Evolutionary conservation across 2,797 vertebrate genomes (phyloP).

Genomic region (Furcifer pardalis): DNA sequence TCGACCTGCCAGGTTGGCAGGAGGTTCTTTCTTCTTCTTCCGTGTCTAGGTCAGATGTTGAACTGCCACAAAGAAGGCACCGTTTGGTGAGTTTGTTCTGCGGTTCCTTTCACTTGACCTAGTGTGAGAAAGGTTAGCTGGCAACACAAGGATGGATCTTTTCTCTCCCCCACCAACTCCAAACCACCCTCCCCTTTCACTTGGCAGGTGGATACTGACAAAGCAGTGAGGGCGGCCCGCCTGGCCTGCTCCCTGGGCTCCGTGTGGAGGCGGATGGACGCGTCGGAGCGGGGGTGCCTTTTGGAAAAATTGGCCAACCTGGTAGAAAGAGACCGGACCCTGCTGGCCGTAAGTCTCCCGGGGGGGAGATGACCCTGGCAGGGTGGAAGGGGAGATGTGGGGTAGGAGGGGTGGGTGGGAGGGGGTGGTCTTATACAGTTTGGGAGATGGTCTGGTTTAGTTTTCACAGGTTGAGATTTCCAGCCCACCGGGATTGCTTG

Average conservation of each 20-base stretch:
- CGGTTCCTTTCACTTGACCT: too few species aligned
- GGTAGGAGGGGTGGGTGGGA: not conserved
- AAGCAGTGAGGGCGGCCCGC: constrained; percentile 92
- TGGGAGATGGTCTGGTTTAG: not conserved
- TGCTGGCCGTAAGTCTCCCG: constrained; percentile 84
- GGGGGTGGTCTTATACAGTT: too few species aligned
- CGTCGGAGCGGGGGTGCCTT: constrained; percentile 92
- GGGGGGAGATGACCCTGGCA: not conserved
- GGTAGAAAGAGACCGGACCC: constrained; percentile 91
- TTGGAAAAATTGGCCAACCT: constrained; percentile 93
- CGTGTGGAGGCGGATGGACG: constrained; percentile 95
- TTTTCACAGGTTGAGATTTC: constrained; percentile 5
- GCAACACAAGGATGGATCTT: too few species aligned
- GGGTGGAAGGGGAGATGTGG: not conserved
- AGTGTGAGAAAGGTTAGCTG: too few species aligned
- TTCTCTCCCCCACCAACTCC: not conserved
- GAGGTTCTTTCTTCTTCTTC: too few species aligned
- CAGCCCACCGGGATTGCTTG: not conserved
- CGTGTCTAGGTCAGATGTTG: too few species aligned
- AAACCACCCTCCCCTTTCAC: not conserved
- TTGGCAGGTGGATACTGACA: constrained; percentile 90
- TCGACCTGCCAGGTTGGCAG: too few species aligned
- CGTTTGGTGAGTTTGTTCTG: too few species aligned
- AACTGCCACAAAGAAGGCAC: too few species aligned
- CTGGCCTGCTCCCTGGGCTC: constrained; percentile 93